A percentile compares a stretch with the other conserved stretches of the same genome.
Conservation (phyloP, 2,113 vertebrate genomes). For the Microcebus lehilahytsara region DNA sequence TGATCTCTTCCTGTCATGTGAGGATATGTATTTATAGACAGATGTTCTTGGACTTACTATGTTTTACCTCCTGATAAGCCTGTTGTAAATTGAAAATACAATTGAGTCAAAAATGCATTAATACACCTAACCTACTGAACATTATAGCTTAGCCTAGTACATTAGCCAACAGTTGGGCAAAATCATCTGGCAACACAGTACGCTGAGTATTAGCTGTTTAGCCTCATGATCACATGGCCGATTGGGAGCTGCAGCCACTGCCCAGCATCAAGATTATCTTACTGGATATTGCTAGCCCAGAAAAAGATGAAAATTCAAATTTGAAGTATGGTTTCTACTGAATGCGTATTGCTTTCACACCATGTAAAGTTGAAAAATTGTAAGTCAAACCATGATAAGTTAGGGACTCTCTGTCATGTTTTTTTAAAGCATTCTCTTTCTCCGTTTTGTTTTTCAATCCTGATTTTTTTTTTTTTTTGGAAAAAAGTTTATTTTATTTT, state of each 20-base stretch:
- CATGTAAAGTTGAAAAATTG: background rate
- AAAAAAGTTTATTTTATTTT: conserved; percentile 71
- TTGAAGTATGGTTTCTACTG: background rate
- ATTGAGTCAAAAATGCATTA: background rate
- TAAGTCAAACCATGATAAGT: background rate
- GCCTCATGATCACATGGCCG: background rate
- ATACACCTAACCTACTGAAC: background rate
- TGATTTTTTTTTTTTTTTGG: conserved; percentile 46
- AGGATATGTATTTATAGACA: background rate
- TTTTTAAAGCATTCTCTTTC: background rate
- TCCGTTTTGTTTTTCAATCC: conserved; percentile 34
- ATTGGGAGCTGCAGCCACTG: background rate
- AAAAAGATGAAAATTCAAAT: background rate
- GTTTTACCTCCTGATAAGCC: background rate
- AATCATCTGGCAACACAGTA: background rate
- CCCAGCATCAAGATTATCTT: background rate
- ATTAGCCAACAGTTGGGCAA: background rate
- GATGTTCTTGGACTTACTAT: background rate
- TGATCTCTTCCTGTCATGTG: background rate
- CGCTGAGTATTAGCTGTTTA: background rate
- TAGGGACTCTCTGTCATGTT: background rate
- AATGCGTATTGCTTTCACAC: background rate
- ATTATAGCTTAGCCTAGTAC: background rate
- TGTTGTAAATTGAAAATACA: background rate
- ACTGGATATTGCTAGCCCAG: background rate